Conservation (phyloP, 53 echinoderm and acorn worm species). For the Antedon mediterranea region DNA sequence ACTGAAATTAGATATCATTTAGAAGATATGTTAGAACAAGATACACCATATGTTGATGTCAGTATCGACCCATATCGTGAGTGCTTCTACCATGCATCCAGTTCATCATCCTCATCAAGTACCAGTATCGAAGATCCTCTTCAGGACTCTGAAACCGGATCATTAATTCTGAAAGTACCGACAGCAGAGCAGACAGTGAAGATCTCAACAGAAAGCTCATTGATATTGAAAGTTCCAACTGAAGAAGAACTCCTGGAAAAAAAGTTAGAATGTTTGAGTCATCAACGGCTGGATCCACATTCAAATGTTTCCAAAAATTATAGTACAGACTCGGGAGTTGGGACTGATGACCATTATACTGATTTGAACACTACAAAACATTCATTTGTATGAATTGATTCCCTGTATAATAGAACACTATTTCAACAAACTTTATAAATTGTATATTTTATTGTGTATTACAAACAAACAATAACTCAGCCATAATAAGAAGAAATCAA, state of each 20-base stretch:
- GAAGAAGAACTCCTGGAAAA: neutral
- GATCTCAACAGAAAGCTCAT: conserved; percentile 1
- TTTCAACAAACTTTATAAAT: no score
- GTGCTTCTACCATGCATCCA: conserved; percentile 36
- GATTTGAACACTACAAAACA: neutral
- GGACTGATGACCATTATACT: neutral
- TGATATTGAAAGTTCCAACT: conserved; percentile 9
- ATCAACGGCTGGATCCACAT: neutral
- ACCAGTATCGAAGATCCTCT: conserved; percentile 15
- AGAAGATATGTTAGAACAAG: conserved; percentile 61
- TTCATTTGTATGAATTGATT: neutral
- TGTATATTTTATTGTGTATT: no score
- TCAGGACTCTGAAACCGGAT: conserved; percentile 15
- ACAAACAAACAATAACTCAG: no score
- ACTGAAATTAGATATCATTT: conserved; percentile 64
- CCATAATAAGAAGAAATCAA: no score
- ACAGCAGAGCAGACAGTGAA: conserved; percentile 10
- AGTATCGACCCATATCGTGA: conserved; percentile 34
- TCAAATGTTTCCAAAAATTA: neutral
- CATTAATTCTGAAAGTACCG: conserved; percentile 18
- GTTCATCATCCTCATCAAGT: conserved; percentile 28
- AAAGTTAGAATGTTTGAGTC: neutral
- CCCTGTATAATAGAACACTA: no score
- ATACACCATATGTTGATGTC: conserved; percentile 57
- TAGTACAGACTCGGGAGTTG: neutral